Conservation (phyloP, 2,113 vertebrate species). For the Passer domesticus region DNA sequence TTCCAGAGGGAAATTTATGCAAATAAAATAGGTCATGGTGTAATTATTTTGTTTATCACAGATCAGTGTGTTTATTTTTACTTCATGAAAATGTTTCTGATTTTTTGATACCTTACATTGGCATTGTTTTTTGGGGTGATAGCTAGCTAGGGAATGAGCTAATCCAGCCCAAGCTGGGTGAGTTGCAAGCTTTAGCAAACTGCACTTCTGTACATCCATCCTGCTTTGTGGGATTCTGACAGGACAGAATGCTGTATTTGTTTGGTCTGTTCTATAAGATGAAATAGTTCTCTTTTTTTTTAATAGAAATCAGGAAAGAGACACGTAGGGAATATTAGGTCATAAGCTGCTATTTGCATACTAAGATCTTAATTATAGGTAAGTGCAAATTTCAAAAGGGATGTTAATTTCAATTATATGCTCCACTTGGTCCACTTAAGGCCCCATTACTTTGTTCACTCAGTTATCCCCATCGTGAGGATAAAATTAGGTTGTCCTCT, state of each 20-base stretch:
- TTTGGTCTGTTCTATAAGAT: not conserved
- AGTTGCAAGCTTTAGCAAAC: not conserved
- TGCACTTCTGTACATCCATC: not conserved
- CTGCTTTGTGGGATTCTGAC: not conserved
- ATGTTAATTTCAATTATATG: constrained; percentile 35
- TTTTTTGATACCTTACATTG: not conserved
- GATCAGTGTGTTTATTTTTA: not conserved
- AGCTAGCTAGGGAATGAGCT: not conserved
- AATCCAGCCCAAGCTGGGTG: not conserved
- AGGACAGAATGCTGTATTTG: not conserved
- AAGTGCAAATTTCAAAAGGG: constrained; percentile 17
- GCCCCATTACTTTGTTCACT: constrained; percentile 5
- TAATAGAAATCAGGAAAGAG: not conserved
- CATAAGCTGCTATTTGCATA: constrained; percentile 1
- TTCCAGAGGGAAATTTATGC: not conserved
- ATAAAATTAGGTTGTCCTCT: not conserved
- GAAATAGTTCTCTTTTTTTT: not conserved
- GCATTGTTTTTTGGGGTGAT: not conserved
- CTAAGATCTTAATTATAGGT: constrained; percentile 34
- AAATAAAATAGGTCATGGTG: not conserved
- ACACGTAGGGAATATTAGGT: not conserved
- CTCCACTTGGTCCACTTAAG: constrained; percentile 9
- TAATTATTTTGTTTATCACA: not conserved
- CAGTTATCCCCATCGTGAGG: not conserved
- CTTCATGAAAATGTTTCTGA: not conserved